Conservation (phyloP, 2,797 vertebrate genomes). For the Myotis planiceps region DNA sequence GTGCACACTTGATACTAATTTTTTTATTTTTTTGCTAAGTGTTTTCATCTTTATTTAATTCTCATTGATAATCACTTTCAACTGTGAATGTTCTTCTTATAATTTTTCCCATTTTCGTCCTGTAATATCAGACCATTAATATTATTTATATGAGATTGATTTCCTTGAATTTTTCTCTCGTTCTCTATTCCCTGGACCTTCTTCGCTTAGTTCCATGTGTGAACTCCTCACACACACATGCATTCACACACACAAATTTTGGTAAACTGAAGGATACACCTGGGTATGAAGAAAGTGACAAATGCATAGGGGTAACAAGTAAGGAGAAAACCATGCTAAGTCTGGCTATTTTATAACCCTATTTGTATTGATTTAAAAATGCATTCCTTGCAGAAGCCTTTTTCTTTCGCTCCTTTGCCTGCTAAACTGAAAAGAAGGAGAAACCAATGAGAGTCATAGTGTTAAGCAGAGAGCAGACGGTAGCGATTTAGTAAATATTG, state of each 20-base stretch:
- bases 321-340: slow-evolving; percentile 48
- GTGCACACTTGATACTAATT: background rate
- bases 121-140: background rate
- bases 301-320: background rate
- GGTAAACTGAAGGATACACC: slow-evolving; percentile 8
- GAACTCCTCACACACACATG: background rate
- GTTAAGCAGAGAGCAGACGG: slow-evolving; percentile 61
- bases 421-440: slow-evolving; percentile 76
- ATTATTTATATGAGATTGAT: background rate
- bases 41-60: slow-evolving; percentile 25
- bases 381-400: slow-evolving; percentile 27
- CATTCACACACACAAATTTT: background rate
- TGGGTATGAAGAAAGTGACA: background rate
- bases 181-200: background rate
- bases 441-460: slow-evolving; percentile 65
- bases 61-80: slow-evolving; percentile 35
- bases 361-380: slow-evolving; percentile 73
- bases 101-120: background rate
- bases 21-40: background rate
- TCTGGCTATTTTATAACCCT: slow-evolving; percentile 60
- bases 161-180: slow-evolving; percentile 30
- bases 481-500: slow-evolving; percentile 84
- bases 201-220: background rate
- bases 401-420: slow-evolving; percentile 52
- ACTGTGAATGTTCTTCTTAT: slow-evolving; percentile 14